phyloP scores from a whole-genome alignment of 1,140 invertebrate genomes.

The Nylanderia fulva region DNA sequence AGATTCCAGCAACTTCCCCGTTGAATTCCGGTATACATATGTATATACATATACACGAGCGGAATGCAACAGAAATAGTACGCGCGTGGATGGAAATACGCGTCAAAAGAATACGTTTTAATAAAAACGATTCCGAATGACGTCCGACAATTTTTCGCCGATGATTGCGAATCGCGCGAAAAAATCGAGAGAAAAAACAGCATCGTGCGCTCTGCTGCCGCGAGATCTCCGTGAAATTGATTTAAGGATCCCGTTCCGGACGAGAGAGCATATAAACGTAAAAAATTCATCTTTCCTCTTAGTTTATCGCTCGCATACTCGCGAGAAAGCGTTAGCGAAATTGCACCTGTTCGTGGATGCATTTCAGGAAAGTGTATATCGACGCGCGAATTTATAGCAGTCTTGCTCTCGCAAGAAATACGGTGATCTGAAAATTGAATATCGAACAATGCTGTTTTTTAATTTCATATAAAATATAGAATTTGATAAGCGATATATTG shows the following conservation, averaged over 20 bases:
- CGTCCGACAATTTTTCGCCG: constrained; percentile 25
- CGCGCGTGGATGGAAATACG: neutral
- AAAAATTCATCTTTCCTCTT: constrained; percentile 13
- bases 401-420: neutral
- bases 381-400: neutral
- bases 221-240: constrained; percentile 14
- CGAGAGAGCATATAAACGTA: neutral
- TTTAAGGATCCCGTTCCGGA: neutral
- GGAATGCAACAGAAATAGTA: constrained; percentile 12
- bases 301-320: neutral
- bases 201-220: neutral
- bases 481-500: neutral
- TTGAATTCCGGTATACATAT: constrained; percentile 42
- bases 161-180: neutral
- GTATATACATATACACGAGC: too few species aligned
- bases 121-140: constrained; percentile 45
- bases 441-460: neutral
- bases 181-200: neutral
- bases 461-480: neutral
- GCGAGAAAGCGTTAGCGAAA: constrained; percentile 1
- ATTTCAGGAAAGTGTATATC: neutral
- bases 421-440: neutral
- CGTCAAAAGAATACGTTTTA: constrained; percentile 37
- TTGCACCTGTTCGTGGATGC: constrained; percentile 10
- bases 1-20: constrained; percentile 20